Evolutionary conservation across 1,140 invertebrate species (phyloP).

Genomic region (Neodiprion lecontei): DNA sequence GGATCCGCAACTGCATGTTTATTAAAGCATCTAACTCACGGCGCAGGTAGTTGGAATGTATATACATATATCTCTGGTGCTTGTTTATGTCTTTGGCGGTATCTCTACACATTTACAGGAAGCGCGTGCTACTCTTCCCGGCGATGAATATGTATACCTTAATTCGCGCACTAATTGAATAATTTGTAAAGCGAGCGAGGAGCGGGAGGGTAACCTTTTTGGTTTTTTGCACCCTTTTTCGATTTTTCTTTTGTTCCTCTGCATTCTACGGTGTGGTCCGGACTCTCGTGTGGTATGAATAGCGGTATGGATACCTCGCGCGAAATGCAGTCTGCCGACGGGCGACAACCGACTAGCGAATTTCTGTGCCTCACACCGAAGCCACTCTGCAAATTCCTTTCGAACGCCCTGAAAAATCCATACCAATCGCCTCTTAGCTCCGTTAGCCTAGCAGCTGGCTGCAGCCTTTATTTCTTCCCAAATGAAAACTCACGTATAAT

Average conservation of each 20-base stretch:
- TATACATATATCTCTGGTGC: slow-evolving; percentile 10
- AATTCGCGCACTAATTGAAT: slow-evolving; percentile 64
- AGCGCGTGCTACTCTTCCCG: slow-evolving; percentile 52
- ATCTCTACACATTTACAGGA: slow-evolving; percentile 42
- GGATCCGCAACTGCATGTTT: background rate
- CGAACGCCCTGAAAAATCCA: too few species aligned
- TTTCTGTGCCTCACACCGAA: background rate
- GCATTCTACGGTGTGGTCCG: slow-evolving; percentile 14
- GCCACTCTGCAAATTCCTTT: too few species aligned
- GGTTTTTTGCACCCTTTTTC: background rate
- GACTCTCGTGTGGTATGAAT: slow-evolving; percentile 34
- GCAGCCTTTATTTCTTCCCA: too few species aligned
- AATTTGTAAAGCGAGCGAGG: slow-evolving; percentile 60
- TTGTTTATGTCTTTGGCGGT: background rate
- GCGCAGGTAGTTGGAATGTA: background rate
- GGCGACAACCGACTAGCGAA: background rate
- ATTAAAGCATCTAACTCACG: background rate
- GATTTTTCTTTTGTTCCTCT: slow-evolving; percentile 21
- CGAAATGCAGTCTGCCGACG: slow-evolving; percentile 22
- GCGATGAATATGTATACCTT: slow-evolving; percentile 63
- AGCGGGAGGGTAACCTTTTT: slow-evolving; percentile 10
- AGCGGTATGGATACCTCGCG: slow-evolving; percentile 31
- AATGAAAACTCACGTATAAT: too few species aligned
- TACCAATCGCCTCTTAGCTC: too few species aligned
- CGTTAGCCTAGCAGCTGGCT: too few species aligned